Evolutionary conservation across 2,113 vertebrate species (phyloP).

Genomic region (Himantopus leucocephalus): DNA sequence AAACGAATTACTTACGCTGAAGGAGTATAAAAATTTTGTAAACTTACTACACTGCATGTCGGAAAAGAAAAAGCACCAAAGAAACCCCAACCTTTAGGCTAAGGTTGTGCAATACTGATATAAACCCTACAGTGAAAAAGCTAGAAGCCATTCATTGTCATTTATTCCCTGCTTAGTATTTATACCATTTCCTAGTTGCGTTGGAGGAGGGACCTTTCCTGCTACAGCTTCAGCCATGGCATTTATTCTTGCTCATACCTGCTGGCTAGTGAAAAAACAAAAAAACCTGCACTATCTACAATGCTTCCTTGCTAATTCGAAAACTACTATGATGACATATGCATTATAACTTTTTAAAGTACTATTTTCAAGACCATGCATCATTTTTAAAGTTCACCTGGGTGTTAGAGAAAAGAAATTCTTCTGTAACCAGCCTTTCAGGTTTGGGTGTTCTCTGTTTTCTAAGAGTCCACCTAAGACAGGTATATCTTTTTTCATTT

Average conservation of each 20-base stretch:
- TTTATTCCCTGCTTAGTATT: conserved; percentile 31
- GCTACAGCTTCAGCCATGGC: background rate
- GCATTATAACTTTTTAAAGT: background rate
- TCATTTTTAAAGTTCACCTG: conserved; percentile 39
- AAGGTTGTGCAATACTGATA: conserved; percentile 29
- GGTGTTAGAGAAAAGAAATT: conserved; percentile 30
- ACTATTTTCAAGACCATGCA: background rate
- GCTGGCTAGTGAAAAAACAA: conserved; percentile 12
- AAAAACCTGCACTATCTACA: conserved; percentile 8
- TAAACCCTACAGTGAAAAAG: conserved; percentile 47
- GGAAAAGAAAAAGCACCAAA: conserved; percentile 29
- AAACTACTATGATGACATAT: background rate
- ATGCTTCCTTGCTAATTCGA: conserved; percentile 13
- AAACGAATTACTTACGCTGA: background rate
- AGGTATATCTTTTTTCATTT: background rate
- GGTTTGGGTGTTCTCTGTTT: conserved; percentile 51
- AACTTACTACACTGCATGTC: background rate
- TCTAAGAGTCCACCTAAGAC: conserved; percentile 43
- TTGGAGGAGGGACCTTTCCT: conserved; percentile 1
- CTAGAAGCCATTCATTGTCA: conserved; percentile 28
- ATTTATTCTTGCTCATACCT: conserved; percentile 22
- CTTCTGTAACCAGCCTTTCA: conserved; percentile 50
- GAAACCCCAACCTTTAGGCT: conserved; percentile 59
- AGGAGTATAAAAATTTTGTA: conserved; percentile 2
- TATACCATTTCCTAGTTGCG: background rate